Conservation (phyloP, 1,140 invertebrate genomes). For the Phthorimaea operculella region DNA sequence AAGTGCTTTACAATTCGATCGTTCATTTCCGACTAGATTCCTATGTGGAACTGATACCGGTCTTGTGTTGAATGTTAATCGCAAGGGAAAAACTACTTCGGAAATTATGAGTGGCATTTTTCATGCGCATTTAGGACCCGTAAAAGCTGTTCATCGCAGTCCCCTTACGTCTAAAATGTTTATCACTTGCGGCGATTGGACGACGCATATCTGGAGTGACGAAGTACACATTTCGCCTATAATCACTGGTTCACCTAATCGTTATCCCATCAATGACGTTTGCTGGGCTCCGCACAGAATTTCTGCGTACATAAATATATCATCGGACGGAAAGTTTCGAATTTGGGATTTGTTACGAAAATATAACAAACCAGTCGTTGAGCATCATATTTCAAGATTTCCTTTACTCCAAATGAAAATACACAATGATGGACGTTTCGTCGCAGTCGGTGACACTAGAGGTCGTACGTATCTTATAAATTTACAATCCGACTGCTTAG, state of each 20-base stretch:
- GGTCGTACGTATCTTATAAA: conserved; percentile 81
- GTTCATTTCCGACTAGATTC: conserved; percentile 83
- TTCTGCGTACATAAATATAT: conserved; percentile 85
- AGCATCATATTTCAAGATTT: conserved; percentile 49
- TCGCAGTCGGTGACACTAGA: conserved; percentile 80
- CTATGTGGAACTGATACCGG: conserved; percentile 77
- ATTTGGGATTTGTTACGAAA: conserved; percentile 91
- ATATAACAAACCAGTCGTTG: conserved; percentile 78
- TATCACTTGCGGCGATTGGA: conserved; percentile 90
- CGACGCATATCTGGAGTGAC: conserved; percentile 86
- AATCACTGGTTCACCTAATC: conserved; percentile 81
- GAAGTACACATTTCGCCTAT: conserved; percentile 85
- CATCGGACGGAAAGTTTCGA: conserved; percentile 83
- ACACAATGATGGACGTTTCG: conserved; percentile 72
- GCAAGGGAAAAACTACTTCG: conserved; percentile 76
- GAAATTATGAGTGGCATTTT: conserved; percentile 72
- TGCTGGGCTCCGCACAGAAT: conserved; percentile 83
- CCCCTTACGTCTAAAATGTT: conserved; percentile 88
- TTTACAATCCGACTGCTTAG: conserved; percentile 78
- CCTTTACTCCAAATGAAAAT: conserved; percentile 62
- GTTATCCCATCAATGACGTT: conserved; percentile 74
- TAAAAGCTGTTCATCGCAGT: conserved; percentile 83
- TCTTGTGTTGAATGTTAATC: conserved; percentile 79
- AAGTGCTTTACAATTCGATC: conserved; percentile 83
- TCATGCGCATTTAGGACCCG: conserved; percentile 80